Evolutionary conservation across 2,888 invertebrate species (phyloP).

Genomic region (Junonia oenone): DNA sequence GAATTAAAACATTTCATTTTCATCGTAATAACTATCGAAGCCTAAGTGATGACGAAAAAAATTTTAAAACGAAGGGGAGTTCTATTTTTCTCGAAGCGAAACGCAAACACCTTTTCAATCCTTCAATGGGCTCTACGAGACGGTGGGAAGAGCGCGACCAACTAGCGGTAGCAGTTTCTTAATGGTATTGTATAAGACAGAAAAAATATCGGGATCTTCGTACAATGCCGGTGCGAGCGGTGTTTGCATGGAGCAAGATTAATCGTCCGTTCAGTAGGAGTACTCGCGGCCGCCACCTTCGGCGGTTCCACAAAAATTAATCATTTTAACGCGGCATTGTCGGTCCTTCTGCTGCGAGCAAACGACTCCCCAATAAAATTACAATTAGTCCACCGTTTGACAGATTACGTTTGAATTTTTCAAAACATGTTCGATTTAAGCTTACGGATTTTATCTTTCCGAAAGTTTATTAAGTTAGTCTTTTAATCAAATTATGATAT

Average conservation of each 20-base stretch:
- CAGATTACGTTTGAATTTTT: slow-evolving; percentile 66
- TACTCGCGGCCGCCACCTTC: slow-evolving; percentile 52
- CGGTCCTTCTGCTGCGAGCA: slow-evolving; percentile 64
- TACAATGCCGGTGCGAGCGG: slow-evolving; percentile 57
- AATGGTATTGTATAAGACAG: slow-evolving; percentile 75
- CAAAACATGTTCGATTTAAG: slow-evolving; percentile 42
- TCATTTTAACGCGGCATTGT: slow-evolving; percentile 77
- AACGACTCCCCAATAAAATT: slow-evolving; percentile 72
- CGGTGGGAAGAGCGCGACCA: slow-evolving; percentile 59
- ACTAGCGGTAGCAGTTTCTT: slow-evolving; percentile 75
- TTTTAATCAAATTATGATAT: slow-evolving; percentile 3
- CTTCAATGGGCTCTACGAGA: slow-evolving; percentile 69
- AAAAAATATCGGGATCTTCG: slow-evolving; percentile 70
- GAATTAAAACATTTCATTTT: slow-evolving; percentile 73
- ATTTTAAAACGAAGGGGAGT: slow-evolving; percentile 68
- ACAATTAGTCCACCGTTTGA: slow-evolving; percentile 71
- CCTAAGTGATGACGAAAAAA: slow-evolving; percentile 71
- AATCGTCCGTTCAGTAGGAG: slow-evolving; percentile 63
- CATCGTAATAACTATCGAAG: slow-evolving; percentile 74
- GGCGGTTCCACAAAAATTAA: slow-evolving; percentile 69
- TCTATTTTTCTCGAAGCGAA: slow-evolving; percentile 68
- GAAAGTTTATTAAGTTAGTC: slow-evolving; percentile 4
- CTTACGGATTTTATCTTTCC: not conserved
- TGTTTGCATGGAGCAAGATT: slow-evolving; percentile 72
- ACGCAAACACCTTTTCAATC: slow-evolving; percentile 80